Conservation (phyloP, 2,797 vertebrate species). For the Ataeniobius toweri region DNA sequence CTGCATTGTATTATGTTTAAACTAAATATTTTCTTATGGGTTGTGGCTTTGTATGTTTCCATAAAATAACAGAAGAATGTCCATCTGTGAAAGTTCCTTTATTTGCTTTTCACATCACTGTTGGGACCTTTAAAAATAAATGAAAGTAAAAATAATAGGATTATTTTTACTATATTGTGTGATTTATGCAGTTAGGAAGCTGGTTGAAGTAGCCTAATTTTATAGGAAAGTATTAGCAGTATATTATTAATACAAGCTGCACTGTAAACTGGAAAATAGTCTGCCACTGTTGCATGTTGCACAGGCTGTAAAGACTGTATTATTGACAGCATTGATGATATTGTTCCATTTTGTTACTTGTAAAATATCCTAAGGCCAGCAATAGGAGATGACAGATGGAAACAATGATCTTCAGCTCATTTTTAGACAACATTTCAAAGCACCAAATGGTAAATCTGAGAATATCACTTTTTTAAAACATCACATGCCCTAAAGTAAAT, state of each 20-base stretch:
- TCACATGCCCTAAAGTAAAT: background rate
- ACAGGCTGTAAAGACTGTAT: too few species aligned
- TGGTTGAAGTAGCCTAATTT: too few species aligned
- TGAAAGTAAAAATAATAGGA: background rate
- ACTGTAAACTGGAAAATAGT: too few species aligned
- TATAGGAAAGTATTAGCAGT: too few species aligned
- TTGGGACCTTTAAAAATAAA: background rate
- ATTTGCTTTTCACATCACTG: background rate
- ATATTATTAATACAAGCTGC: too few species aligned
- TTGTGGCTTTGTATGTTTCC: conserved; percentile 1
- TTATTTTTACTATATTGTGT: background rate
- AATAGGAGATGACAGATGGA: background rate
- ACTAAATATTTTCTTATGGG: background rate
- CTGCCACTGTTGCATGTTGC: too few species aligned
- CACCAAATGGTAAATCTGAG: background rate
- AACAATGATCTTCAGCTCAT: background rate
- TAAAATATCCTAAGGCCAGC: too few species aligned
- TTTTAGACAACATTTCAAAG: too few species aligned
- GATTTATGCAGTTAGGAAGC: too few species aligned
- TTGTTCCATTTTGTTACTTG: too few species aligned
- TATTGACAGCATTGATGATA: too few species aligned
- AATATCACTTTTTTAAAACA: background rate
- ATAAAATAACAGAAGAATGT: background rate
- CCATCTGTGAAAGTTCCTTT: background rate
- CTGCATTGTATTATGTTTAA: background rate